Evolutionary conservation across 2,113 vertebrate species (phyloP).

Genomic region (Labeo catla): DNA sequence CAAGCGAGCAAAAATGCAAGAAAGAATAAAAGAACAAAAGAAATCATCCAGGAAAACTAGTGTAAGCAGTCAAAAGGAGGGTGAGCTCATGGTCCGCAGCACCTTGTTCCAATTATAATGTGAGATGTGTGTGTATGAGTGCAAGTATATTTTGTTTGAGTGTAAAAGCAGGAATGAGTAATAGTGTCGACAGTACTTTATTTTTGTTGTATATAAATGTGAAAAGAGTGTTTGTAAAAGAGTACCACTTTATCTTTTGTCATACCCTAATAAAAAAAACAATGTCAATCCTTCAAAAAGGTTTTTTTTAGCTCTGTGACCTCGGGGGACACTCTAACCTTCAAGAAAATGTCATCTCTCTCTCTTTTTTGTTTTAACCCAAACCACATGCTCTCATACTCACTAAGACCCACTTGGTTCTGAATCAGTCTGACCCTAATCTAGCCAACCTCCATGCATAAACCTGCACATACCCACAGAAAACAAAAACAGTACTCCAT

Average conservation of each 20-base stretch:
- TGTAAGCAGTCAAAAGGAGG: conserved; percentile 64
- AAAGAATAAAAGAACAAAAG: conserved; percentile 37
- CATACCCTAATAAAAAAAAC: background rate
- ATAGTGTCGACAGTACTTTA: background rate
- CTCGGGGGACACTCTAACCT: conserved; percentile 17
- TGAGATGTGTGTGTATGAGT: conserved; percentile 58
- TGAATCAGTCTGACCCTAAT: conserved; percentile 54
- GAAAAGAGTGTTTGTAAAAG: conserved; percentile 9
- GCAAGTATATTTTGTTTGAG: conserved; percentile 57
- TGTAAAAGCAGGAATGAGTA: conserved; percentile 60
- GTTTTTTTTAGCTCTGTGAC: conserved; percentile 22
- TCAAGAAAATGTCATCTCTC: conserved; percentile 28
- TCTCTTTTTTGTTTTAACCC: conserved; percentile 40
- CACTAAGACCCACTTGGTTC: conserved; percentile 20
- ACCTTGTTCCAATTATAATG: conserved; percentile 81
- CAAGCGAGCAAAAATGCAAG: background rate
- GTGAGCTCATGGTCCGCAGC: conserved; percentile 75
- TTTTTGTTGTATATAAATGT: conserved; percentile 12
- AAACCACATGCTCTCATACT: conserved; percentile 50
- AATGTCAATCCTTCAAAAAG: conserved; percentile 15
- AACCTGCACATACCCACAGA: conserved; percentile 31
- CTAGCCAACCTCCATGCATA: conserved; percentile 15
- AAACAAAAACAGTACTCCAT: conserved; percentile 48
- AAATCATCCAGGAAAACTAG: background rate
- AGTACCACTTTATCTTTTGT: conserved; percentile 19